phyloP scores from a whole-genome alignment of 1,140 invertebrate genomes.

The Muscidifurax raptorellus region DNA sequence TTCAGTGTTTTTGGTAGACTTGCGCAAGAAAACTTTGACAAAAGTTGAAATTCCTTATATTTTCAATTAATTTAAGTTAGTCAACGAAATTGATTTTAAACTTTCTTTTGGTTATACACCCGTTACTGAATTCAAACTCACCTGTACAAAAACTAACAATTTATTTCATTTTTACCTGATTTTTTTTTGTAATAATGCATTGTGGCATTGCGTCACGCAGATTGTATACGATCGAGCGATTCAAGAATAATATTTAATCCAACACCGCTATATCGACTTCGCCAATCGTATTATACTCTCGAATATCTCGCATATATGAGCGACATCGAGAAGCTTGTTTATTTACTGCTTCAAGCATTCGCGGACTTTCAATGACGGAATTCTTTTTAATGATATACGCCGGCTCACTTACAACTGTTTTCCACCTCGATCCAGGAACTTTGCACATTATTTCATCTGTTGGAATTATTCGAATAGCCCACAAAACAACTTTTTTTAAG shows the following conservation, averaged over 20 bases:
- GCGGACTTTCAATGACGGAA: constrained; percentile 13
- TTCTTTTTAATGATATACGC: constrained; percentile 9
- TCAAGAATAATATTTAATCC: background rate
- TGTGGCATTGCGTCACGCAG: too few relatives aligned
- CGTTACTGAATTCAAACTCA: too few relatives aligned
- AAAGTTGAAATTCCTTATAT: background rate
- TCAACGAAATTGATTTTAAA: background rate
- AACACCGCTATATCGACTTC: constrained; percentile 8
- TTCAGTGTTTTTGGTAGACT: background rate
- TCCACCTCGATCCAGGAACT: background rate
- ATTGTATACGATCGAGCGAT: background rate
- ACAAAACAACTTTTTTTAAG: too few relatives aligned
- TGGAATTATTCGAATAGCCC: too few relatives aligned
- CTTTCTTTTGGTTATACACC: too few relatives aligned
- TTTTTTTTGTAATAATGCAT: too few relatives aligned
- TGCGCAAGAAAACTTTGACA: background rate
- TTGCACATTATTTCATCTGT: background rate
- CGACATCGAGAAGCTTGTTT: constrained; percentile 41
- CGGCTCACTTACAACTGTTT: too few relatives aligned
- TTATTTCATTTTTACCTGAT: too few relatives aligned
- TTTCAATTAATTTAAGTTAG: background rate
- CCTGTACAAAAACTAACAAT: too few relatives aligned
- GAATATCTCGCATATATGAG: background rate
- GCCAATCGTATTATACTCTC: constrained; percentile 15
- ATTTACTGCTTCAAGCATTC: constrained; percentile 7